Conservation (phyloP, 2,113 vertebrate species). For the Brevimyrus niger region DNA sequence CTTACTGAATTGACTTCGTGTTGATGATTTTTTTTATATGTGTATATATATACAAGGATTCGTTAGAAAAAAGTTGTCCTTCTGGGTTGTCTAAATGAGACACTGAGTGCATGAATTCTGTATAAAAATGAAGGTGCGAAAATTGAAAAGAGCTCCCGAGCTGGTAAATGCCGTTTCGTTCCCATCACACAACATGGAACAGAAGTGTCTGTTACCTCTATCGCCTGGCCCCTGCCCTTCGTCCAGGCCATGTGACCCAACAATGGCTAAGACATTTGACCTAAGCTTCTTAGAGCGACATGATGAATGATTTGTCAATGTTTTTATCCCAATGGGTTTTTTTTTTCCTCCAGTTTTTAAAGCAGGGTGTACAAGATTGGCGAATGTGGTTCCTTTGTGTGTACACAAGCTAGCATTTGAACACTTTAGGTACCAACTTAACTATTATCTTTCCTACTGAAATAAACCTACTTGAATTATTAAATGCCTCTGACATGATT, state of each 20-base stretch:
- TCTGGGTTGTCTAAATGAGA: not conserved
- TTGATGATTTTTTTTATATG: not conserved
- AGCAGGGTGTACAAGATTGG: not conserved
- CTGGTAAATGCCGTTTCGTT: conserved; percentile 12
- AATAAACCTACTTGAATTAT: conserved; percentile 67
- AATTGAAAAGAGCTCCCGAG: not conserved
- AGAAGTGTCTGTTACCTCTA: conserved; percentile 5
- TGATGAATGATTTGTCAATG: conserved; percentile 59
- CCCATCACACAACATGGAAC: conserved; percentile 15
- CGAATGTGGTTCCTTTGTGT: conserved; percentile 42
- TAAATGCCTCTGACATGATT: conserved; percentile 35
- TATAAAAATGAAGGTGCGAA: not conserved
- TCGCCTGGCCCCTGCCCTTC: conserved; percentile 24
- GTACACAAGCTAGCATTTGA: conserved; percentile 57
- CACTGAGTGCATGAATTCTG: not conserved
- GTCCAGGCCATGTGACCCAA: conserved; percentile 30
- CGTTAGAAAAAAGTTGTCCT: not conserved
- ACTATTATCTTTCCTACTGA: conserved; percentile 65
- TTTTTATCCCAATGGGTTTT: conserved; percentile 39
- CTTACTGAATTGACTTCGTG: conserved; percentile 3
- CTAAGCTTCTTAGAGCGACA: conserved; percentile 59
- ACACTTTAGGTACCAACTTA: conserved; percentile 61
- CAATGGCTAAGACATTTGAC: conserved; percentile 75
- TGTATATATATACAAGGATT: not conserved
- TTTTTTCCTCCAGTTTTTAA: conserved; percentile 24